Evolutionary conservation across 2,797 vertebrate species (phyloP).

Genomic region (Gallinago nigripennis): DNA sequence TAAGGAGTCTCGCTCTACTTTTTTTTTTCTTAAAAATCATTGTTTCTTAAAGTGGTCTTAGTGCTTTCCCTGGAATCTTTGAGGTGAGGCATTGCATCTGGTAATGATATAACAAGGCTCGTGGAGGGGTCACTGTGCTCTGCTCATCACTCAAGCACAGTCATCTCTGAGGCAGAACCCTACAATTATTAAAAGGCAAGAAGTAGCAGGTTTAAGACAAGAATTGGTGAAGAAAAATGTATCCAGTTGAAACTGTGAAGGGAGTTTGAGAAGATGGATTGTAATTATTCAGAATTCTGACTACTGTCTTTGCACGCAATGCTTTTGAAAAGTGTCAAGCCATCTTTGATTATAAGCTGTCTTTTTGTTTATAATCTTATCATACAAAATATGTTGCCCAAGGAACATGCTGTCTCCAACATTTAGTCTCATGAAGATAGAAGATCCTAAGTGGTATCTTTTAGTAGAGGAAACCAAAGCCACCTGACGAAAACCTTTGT

Average conservation of each 20-base stretch:
- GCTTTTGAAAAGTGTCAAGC: not conserved
- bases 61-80: not conserved
- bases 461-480: not conserved
- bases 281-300: not conserved
- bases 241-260: not conserved
- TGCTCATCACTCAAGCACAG: not conserved
- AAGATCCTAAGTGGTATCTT: not conserved
- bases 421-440: not conserved
- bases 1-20: not conserved
- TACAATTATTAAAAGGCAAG: not conserved
- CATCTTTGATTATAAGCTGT: not conserved
- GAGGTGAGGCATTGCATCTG: not conserved
- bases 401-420: not conserved
- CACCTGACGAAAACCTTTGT: not conserved
- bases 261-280: not conserved
- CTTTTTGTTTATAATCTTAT: not conserved
- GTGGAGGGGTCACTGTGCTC: not conserved
- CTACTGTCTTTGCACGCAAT: not conserved
- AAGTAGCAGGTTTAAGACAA: not conserved
- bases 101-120: not conserved
- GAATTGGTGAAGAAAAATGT: not conserved
- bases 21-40: not conserved
- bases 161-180: not conserved
- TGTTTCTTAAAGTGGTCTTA: not conserved
- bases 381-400: not conserved